Base-by-base conservation (phyloP, 2,888 invertebrate species). In the Lasioglossum lativentre region DNA sequence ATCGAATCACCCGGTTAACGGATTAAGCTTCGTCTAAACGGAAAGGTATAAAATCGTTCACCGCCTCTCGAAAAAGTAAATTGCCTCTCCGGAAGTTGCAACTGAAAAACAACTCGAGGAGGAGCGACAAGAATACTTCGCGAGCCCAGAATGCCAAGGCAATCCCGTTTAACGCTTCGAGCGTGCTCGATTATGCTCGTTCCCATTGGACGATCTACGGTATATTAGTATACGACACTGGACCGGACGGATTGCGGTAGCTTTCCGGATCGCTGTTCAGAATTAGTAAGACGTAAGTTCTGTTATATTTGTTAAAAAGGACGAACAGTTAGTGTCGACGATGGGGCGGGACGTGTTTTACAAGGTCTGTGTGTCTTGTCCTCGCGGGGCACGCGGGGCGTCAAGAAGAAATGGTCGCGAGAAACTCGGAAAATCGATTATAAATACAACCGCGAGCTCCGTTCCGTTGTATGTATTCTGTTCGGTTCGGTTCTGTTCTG, bases 231-330 rank as follows among this genome's bases (percentile, higher is more conserved):
- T 34, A 38, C 34, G 34, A 34, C 68, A 23, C 70, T 34, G 42
- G 66, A 34, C 34, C 47, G 27, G 47, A n/a, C 30, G 47, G 52
- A 82, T 74, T 86, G 83, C 90, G 66, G 40, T 83, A 81, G 72
- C 87, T 70, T 82, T 74, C 84, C 52, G 78, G 23, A 82, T 78
- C 68, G 80, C 56, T n/a, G 79, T 76, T 72, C 52, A 38, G 75
- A 68, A 16, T 85, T 85, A 84, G 75, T 90, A 90, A 91, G 92
- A 93, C 91, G 90, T 92, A 93, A 93, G 92, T 92, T 93, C 88
- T 93, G 92, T 92, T 93, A 93, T 93, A 93, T 93, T 93, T 93
- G 88, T 93, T 93, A 93, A 93, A 93, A 93, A 93, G 93, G 93
- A 93, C 93, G 93, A 93, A 93, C 93, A 93, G 90, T 93, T 93